Evolutionary conservation across 2,797 vertebrate species (phyloP).

Genomic region (Pelochelys cantorii): DNA sequence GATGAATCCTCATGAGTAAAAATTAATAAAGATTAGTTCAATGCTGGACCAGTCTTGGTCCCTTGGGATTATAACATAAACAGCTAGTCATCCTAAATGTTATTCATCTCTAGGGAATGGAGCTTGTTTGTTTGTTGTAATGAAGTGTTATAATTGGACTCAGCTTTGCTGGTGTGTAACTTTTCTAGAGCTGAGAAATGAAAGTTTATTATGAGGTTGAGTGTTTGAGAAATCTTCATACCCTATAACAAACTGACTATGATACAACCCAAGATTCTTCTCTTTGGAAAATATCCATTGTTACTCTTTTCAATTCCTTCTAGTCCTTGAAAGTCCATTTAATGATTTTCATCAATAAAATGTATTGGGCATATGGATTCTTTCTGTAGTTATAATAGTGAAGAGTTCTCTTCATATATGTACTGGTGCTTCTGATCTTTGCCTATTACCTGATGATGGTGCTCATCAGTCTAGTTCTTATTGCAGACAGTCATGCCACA

Average conservation of each 20-base stretch:
- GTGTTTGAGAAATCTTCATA: neutral
- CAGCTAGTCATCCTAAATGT: conserved; percentile 24
- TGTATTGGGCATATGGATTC: conserved; percentile 5
- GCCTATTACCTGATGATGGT: conserved; percentile 47
- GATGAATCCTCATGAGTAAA: conserved; percentile 45
- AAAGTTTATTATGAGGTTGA: conserved; percentile 9
- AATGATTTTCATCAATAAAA: conserved; percentile 16
- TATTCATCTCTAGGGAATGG: conserved; percentile 51
- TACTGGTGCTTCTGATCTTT: conserved; percentile 57
- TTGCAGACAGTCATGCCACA: conserved; percentile 5
- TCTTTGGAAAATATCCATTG: neutral
- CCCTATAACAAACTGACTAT: neutral
- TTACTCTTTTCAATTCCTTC: conserved; percentile 18
- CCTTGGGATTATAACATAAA: conserved; percentile 47
- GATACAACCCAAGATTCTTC: neutral
- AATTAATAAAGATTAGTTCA: conserved; percentile 40
- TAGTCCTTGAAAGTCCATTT: conserved; percentile 34
- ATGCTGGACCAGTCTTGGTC: conserved; percentile 7
- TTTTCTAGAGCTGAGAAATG: conserved; percentile 8
- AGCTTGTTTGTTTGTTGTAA: conserved; percentile 59
- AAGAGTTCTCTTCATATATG: conserved; percentile 48
- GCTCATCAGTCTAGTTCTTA: neutral
- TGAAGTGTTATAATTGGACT: conserved; percentile 52
- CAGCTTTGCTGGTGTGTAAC: conserved; percentile 2
- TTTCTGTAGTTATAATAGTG: conserved; percentile 46